phyloP scores from a whole-genome alignment of 2,113 vertebrate genomes.

The Thinocorus orbignyianus region DNA sequence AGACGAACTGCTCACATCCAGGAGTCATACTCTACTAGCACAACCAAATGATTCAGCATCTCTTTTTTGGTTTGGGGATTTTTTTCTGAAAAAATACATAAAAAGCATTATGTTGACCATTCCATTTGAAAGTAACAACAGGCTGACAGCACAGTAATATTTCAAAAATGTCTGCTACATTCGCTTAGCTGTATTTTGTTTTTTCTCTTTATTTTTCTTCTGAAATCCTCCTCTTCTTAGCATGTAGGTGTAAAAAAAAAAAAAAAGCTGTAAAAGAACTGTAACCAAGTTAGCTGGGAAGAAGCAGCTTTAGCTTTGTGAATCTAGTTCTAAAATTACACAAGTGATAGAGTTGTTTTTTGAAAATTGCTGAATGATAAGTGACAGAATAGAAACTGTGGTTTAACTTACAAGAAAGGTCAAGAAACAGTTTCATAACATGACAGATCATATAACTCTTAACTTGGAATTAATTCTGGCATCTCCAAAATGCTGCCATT shows the following conservation, averaged over 20 bases:
- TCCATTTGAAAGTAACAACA: background rate
- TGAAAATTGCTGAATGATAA: background rate
- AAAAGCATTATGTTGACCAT: background rate
- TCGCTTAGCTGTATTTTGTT: background rate
- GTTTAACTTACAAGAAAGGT: background rate
- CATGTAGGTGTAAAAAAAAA: background rate
- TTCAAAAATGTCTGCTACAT: background rate
- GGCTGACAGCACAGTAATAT: background rate
- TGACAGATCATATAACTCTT: background rate
- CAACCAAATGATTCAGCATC: background rate
- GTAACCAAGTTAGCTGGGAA: background rate
- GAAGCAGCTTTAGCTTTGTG: background rate
- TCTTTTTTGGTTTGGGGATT: background rate
- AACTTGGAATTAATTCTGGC: background rate
- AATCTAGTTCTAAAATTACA: constrained; percentile 30
- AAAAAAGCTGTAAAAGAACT: background rate
- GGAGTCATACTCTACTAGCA: background rate
- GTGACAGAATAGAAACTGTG: background rate
- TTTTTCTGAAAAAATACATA: background rate
- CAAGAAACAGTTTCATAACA: background rate
- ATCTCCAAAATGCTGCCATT: background rate
- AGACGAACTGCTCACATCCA: background rate
- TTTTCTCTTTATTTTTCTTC: background rate
- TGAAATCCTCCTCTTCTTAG: background rate
- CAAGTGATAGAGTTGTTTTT: background rate